phyloP scores from a whole-genome alignment of 2,888 invertebrate species.

The Conus canariensis region DNA sequence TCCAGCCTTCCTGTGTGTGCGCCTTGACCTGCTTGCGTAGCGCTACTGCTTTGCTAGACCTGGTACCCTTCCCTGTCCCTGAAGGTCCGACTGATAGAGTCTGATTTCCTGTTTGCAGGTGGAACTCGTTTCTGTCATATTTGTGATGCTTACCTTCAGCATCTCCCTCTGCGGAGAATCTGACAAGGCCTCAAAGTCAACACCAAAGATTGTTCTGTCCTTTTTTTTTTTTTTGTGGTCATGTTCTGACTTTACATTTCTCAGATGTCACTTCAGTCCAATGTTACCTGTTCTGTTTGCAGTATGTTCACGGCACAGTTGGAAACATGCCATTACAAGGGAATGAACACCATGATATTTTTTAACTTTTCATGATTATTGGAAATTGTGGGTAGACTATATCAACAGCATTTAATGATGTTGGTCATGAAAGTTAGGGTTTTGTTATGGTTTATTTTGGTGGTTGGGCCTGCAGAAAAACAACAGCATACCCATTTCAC shows the following conservation, averaged over 20 bases:
- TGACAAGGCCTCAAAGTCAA: slow-evolving; percentile 5
- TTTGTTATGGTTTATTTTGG: not conserved
- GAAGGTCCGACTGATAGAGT: not conserved
- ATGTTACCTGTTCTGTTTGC: no score
- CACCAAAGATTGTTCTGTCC: not conserved
- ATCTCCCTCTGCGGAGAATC: slow-evolving; percentile 39
- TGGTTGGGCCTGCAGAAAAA: not conserved
- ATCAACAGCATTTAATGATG: no score
- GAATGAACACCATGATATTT: not conserved
- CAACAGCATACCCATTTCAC: no score
- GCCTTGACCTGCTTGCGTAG: not conserved
- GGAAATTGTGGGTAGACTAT: no score
- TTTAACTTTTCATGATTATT: not conserved
- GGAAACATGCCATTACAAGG: no score
- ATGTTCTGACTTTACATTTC: not conserved
- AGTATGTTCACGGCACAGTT: no score
- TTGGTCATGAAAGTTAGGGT: not conserved
- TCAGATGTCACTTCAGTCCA: no score
- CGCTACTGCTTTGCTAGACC: not conserved
- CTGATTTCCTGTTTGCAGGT: slow-evolving; percentile 39
- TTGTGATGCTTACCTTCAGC: slow-evolving; percentile 43
- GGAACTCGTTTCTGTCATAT: slow-evolving; percentile 43
- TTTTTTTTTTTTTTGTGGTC: not conserved
- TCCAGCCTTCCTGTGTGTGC: not conserved
- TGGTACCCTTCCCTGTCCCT: no score